Percentiles rank a stretch among this genome's conserved stretches.
These are phyloP conservation scores for Danaus melanippus DNA, from an alignment of 1,140 invertebrate species.

Conservation along the genomic window DNA sequence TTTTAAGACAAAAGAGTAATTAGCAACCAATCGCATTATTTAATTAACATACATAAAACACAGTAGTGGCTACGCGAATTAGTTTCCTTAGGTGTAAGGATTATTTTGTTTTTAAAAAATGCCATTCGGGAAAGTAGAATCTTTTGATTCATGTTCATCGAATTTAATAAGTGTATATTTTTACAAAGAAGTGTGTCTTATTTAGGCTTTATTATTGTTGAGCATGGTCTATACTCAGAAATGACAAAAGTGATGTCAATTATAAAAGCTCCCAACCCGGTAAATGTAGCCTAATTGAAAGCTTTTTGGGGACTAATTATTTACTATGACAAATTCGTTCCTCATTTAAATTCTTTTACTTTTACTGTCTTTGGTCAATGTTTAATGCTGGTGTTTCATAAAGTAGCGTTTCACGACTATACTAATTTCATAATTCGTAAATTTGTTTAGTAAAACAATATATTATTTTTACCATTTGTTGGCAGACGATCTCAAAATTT, in stretches of 20 bases:
- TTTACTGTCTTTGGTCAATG: too few relatives aligned
- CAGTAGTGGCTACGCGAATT: too few relatives aligned
- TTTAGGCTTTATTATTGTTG: constrained; percentile 47
- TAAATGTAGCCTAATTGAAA: constrained; percentile 37
- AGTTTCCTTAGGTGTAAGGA: too few relatives aligned
- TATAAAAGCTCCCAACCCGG: constrained; percentile 33
- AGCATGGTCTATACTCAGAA: constrained; percentile 36
- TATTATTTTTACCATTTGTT: too few relatives aligned
- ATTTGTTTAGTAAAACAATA: too few relatives aligned
- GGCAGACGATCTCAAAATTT: too few relatives aligned
- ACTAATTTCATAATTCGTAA: too few relatives aligned
- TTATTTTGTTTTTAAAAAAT: constrained; percentile 1
- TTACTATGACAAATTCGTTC: constrained; percentile 32
- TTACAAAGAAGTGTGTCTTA: constrained; percentile 28
- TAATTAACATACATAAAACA: too few relatives aligned
- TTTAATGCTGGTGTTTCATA: too few relatives aligned
- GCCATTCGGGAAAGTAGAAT: constrained; percentile 12
- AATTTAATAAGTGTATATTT: constrained; percentile 28
- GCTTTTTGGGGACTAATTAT: constrained; percentile 31
- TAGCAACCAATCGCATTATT: too few relatives aligned
- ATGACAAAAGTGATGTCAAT: constrained; percentile 47
- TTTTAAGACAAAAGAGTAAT: too few relatives aligned
- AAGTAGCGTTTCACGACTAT: too few relatives aligned
- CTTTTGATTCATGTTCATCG: constrained; percentile 13
- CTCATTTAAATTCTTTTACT: constrained; percentile 12